Conservation (phyloP, 2,797 vertebrate species). For the Acanthiza pusilla region DNA sequence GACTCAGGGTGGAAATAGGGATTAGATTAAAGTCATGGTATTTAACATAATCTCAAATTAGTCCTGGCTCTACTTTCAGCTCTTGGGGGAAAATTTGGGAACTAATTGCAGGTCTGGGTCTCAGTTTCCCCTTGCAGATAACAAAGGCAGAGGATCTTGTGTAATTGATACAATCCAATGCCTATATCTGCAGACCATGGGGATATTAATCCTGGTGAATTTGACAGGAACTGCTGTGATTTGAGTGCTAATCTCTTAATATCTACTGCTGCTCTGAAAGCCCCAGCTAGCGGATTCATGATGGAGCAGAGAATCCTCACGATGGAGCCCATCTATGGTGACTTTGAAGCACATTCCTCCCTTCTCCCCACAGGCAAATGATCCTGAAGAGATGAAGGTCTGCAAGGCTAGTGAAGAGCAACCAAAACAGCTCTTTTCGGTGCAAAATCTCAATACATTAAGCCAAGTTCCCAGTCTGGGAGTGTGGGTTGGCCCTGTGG, state of each 20-base stretch:
- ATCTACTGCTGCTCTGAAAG: background rate
- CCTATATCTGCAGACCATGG: background rate
- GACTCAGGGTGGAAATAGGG: background rate
- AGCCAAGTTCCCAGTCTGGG: background rate
- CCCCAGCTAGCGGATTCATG: background rate
- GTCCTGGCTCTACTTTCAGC: background rate
- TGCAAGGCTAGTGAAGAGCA: background rate
- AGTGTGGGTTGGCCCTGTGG: background rate
- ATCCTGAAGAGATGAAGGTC: background rate
- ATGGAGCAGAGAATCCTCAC: background rate
- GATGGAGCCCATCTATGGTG: accelerated
- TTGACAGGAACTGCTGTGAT: background rate
- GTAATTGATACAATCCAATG: background rate
- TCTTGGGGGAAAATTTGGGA: background rate
- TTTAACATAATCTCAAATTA: background rate
- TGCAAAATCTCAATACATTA: accelerated
- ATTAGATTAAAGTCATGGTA: background rate
- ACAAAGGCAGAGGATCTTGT: background rate
- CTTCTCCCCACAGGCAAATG: background rate
- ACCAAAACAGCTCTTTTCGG: background rate
- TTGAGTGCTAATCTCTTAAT: background rate
- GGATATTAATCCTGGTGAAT: background rate
- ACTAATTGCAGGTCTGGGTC: background rate
- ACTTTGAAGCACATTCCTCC: background rate
- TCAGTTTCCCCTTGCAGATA: background rate